A percentile compares a stretch with the other conserved stretches of the same genome.
These are phyloP conservation scores for Poeciliopsis infans DNA, from an alignment of 2,797 vertebrate species.

Conservation along the genomic window DNA sequence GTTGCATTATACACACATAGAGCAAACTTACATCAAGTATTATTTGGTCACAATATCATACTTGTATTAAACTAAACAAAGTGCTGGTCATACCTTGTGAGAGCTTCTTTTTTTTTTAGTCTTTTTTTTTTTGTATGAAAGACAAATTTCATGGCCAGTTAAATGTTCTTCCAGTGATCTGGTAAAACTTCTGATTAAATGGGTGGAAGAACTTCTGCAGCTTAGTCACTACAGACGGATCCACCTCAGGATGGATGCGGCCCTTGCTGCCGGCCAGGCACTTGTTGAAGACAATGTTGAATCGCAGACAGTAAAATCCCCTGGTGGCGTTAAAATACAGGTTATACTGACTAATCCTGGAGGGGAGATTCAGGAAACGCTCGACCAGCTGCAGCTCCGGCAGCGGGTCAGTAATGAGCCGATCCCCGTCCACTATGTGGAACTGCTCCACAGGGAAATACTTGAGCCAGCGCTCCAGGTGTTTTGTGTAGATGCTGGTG, in stretches of 20 bases:
- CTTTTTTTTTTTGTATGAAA: constrained; percentile 28
- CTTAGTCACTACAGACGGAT: constrained; percentile 89
- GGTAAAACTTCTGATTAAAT: constrained; percentile 98
- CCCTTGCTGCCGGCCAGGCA: constrained; percentile 99
- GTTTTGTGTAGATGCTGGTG: constrained; percentile 97
- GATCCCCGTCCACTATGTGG: constrained; percentile 93
- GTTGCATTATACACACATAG: constrained; percentile 42
- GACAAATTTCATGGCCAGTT: constrained; percentile 86
- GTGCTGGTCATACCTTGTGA: constrained; percentile 79
- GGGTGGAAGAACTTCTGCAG: constrained; percentile 95
- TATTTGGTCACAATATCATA: constrained; percentile 88
- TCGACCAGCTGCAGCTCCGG: constrained; percentile 94
- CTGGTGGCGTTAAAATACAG: constrained; percentile 96
- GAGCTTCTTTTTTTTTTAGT: constrained; percentile 5
- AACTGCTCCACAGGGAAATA: constrained; percentile 95
- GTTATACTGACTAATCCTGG: constrained; percentile 93
- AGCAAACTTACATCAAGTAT: constrained; percentile 60
- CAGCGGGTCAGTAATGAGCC: constrained; percentile 92
- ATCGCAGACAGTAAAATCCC: constrained; percentile 96
- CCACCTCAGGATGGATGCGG: constrained; percentile 93
- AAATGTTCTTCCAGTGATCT: constrained; percentile 96
- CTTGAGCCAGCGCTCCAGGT: constrained; percentile 94
- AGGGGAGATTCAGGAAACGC: constrained; percentile 92
- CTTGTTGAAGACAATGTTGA: constrained; percentile 96
- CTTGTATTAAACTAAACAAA: constrained; percentile 82